A percentile compares a stretch with the other conserved stretches of the same genome.
Conservation (phyloP, 2,113 vertebrate species). For the Perca flavescens region DNA sequence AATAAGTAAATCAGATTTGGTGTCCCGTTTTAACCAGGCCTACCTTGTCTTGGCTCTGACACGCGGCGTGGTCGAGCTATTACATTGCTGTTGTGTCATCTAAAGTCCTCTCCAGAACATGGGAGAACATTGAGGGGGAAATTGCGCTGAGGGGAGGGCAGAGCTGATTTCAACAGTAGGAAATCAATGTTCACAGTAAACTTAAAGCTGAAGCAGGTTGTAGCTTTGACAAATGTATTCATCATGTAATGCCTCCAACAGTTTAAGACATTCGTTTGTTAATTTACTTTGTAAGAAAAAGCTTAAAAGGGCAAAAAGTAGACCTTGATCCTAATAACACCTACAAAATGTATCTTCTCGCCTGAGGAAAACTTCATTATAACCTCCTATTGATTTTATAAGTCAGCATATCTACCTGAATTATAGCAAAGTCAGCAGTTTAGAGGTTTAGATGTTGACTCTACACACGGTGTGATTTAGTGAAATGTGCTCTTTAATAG, state of each 20-base stretch:
- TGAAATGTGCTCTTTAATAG: conserved; percentile 39
- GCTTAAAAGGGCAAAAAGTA: conserved; percentile 35
- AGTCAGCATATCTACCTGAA: neutral
- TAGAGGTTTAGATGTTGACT: conserved; percentile 9
- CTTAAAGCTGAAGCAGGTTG: conserved; percentile 56
- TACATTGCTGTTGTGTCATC: conserved; percentile 69
- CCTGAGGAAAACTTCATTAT: conserved; percentile 35
- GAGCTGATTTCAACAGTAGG: conserved; percentile 59
- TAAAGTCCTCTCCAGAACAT: conserved; percentile 48
- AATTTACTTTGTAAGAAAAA: conserved; percentile 21
- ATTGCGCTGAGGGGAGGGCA: conserved; percentile 18
- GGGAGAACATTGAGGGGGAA: conserved; percentile 39
- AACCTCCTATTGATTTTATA: conserved; percentile 50
- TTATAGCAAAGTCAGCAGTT: conserved; percentile 27
- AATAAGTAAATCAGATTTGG: conserved; percentile 69
- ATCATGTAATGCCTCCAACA: conserved; percentile 43
- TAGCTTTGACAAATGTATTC: conserved; percentile 63
- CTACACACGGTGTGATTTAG: conserved; percentile 15
- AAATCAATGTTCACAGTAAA: conserved; percentile 68
- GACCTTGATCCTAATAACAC: conserved; percentile 13
- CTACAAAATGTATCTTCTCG: neutral
- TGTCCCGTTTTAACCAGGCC: conserved; percentile 59
- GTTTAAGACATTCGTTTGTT: conserved; percentile 28
- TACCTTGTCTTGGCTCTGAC: conserved; percentile 51
- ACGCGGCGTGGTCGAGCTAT: conserved; percentile 5